Base-by-base conservation (phyloP, 1,140 invertebrate species). In the Zaprionus taronus region DNA sequence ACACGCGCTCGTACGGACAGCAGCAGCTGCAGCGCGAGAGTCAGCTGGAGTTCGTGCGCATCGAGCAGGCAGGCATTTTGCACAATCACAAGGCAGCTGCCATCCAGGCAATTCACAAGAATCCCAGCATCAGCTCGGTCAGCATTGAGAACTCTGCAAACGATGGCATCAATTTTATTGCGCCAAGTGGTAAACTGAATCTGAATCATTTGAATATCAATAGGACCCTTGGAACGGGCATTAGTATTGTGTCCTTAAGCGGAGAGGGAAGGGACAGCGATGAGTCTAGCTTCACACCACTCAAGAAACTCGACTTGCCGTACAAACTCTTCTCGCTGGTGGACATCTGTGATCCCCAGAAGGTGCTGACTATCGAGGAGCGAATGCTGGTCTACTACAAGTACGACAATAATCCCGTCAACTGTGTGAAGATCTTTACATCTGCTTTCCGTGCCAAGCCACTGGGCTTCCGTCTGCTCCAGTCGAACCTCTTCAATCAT, bases 381-480 rank as follows among this genome's bases (percentile, higher is more conserved):
- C 94, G 98, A 65, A 95, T 99, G 5, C 91, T 99, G 4, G 80
- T 99, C 1, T 99, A 99, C 92, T 99, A 99, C 93, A 99, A 99
- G 92, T 99, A 99, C 81, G 98, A 99, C 78, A 99, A 99, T 83
- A 96, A 96, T 93, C 97, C 98, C 0, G 96, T 99, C 0, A 99
- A 99, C 92, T 99, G 99, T 93, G 97, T 99, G 0, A 99, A 99
- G 93, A 98, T 99, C 80, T 99, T 99, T 83, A 96, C 96, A 47
- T 98, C 96, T 78, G 94, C 95, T 47, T 97, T 96, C 71, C 94
- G 96, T 83, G 95, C 97, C 0, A 98, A 98, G 91, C 96, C 96
- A 7, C 95, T 98, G 89, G 98, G 97, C 20, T 97, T 99, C 82
- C 95, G 97, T 63, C 94, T 99, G 22, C 94, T 99, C 12, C 98